These are phyloP conservation scores for Portevinia maculata DNA, from an alignment of 2,888 invertebrate genomes.

Conservation along the genomic window DNA sequence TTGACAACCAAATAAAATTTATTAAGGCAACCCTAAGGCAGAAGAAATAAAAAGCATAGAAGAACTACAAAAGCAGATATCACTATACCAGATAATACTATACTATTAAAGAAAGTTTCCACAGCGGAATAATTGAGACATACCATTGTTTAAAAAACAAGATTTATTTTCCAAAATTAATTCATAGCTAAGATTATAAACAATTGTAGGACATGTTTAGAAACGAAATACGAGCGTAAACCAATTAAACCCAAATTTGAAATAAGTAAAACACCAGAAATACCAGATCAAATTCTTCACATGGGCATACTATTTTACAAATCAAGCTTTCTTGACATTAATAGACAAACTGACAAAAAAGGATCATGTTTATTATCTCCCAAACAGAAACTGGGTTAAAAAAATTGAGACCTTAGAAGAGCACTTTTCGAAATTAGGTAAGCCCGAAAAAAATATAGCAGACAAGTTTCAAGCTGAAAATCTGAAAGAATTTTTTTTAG, in stretches of 20 bases:
- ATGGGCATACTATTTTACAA: slow-evolving; percentile 23
- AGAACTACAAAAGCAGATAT: slow-evolving; percentile 7
- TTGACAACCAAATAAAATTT: slow-evolving; percentile 6
- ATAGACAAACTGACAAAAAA: slow-evolving; percentile 30
- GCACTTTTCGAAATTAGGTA: slow-evolving; percentile 29
- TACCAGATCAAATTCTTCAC: slow-evolving; percentile 23
- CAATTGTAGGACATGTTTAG: slow-evolving; percentile 9
- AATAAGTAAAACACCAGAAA: too few species aligned
- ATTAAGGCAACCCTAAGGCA: too few species aligned
- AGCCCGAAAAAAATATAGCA: slow-evolving; percentile 11
- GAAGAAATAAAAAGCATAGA: too few species aligned
- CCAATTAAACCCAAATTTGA: slow-evolving; percentile 25
- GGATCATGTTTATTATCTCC: slow-evolving; percentile 8
- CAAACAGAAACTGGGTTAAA: slow-evolving; percentile 10
- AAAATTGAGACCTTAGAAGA: not conserved
- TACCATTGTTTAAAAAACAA: too few species aligned
- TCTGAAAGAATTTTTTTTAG: slow-evolving; percentile 17
- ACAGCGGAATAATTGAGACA: too few species aligned
- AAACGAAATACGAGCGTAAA: slow-evolving; percentile 31
- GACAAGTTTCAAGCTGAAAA: slow-evolving; percentile 26
- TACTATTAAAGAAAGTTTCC: not conserved
- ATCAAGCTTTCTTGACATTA: slow-evolving; percentile 2
- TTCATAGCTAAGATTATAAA: not conserved
- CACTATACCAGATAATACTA: slow-evolving; percentile 16
- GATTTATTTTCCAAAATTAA: too few species aligned